Evolutionary conservation across 2,888 invertebrate genomes (phyloP).

Genomic region (Eurytoma adleriae): DNA sequence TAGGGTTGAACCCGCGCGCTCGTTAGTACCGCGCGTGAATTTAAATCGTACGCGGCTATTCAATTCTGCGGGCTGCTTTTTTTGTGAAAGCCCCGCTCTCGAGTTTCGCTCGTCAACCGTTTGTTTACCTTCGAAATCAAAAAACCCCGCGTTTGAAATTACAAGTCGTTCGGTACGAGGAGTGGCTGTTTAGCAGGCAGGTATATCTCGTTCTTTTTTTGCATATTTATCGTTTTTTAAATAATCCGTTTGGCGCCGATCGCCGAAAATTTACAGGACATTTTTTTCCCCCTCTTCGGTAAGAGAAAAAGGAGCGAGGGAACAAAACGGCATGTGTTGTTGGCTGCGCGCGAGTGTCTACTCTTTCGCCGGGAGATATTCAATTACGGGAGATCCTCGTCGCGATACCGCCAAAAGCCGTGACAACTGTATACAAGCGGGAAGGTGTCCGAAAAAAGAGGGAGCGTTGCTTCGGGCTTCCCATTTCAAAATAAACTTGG

Average conservation of each 20-base stretch:
- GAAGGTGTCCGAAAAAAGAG: conserved; percentile 65
- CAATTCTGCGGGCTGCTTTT: no score
- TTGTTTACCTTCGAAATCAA: no score
- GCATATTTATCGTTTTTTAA: conserved; percentile 51
- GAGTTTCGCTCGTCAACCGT: no score
- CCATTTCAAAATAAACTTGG: not conserved
- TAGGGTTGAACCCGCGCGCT: no score
- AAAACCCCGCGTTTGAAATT: no score
- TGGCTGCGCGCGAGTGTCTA: conserved; percentile 10
- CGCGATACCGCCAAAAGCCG: conserved; percentile 64
- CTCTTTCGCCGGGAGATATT: conserved; percentile 66
- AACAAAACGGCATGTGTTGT: conserved; percentile 28
- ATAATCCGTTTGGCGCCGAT: conserved; percentile 42
- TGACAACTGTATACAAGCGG: conserved; percentile 71
- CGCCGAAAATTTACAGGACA: conserved; percentile 27
- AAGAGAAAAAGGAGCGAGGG: conserved; percentile 29
- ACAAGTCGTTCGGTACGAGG: no score
- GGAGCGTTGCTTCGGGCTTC: conserved; percentile 24
- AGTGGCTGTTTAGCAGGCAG: no score
- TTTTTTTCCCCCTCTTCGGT: not conserved
- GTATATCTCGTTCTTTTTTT: not conserved
- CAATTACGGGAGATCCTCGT: conserved; percentile 71
- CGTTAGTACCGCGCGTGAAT: no score
- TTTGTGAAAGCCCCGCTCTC: no score
- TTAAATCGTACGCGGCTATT: no score